A percentile compares a stretch with the other conserved stretches of the same genome.
These are phyloP conservation scores for Calliopsis andreniformis DNA, from an alignment of 1,140 invertebrate species.

Conservation along the genomic window DNA sequence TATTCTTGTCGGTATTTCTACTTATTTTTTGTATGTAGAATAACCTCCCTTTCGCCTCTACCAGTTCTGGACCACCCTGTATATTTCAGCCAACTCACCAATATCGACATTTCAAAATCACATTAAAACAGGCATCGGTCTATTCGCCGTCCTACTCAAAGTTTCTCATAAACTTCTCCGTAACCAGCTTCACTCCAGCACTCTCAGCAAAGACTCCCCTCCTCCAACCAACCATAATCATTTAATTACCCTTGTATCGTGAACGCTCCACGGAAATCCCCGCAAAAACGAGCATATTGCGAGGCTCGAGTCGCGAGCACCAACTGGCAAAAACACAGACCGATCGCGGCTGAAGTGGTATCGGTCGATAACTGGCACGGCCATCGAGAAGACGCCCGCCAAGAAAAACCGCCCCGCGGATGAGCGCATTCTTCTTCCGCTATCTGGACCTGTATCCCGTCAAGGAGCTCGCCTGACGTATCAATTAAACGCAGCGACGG, in stretches of 20 bases:
- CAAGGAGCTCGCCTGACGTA: constrained; percentile 40
- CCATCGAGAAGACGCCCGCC: constrained; percentile 13
- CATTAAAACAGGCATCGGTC: no score
- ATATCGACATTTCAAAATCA: no score
- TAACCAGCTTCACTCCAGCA: no score
- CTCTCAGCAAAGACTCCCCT: no score
- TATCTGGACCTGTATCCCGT: constrained; percentile 33
- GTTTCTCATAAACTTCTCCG: no score
- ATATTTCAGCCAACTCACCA: no score
- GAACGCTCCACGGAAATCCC: constrained; percentile 10
- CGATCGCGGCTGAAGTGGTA: constrained; percentile 39
- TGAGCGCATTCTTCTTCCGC: constrained; percentile 22
- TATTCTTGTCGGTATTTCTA: no score
- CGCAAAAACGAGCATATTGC: constrained; percentile 21
- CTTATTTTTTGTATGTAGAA: no score
- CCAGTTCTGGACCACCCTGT: no score
- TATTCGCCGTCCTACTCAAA: no score
- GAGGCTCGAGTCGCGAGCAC: background rate
- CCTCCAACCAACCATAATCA: constrained; percentile 31
- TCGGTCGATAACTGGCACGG: constrained; percentile 53
- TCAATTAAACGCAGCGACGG: constrained; percentile 57
- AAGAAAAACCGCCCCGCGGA: constrained; percentile 40
- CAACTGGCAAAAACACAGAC: constrained; percentile 39
- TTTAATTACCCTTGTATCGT: constrained; percentile 37
- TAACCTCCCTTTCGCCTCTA: no score